Percentiles rank a stretch among this genome's conserved stretches.
Evolutionary conservation across 2,113 vertebrate genomes (phyloP).

Genomic region (Oostethus manadensis): DNA sequence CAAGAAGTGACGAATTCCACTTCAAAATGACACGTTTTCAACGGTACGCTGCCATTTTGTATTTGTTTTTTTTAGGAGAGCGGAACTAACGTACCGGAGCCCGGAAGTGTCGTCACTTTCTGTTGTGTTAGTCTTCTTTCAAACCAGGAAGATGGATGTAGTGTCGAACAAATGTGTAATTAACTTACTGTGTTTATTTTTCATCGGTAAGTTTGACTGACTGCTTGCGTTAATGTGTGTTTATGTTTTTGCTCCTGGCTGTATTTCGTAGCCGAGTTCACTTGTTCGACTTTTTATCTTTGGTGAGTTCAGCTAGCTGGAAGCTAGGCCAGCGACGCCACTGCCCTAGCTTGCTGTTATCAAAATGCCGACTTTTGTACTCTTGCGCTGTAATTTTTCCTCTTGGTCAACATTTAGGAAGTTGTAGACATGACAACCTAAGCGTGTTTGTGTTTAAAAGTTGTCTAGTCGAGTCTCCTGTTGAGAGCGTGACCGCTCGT

Average conservation of each 20-base stretch:
- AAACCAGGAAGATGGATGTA: conserved; percentile 73
- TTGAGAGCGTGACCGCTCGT: conserved; percentile 58
- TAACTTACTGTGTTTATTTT: conserved; percentile 45
- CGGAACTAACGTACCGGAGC: conserved; percentile 42
- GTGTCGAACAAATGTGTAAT: conserved; percentile 43
- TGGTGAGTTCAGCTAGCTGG: conserved; percentile 40
- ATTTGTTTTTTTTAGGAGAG: background rate
- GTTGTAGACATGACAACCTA: background rate
- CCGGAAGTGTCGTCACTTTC: conserved; percentile 57
- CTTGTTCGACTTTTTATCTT: conserved; percentile 37
- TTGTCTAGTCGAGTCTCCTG: background rate
- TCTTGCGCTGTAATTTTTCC: background rate
- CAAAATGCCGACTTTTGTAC: background rate
- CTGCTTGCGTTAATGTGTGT: background rate
- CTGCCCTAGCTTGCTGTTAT: conserved; percentile 9
- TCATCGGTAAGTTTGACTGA: conserved; percentile 53
- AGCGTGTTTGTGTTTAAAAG: background rate
- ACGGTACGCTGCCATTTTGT: no score
- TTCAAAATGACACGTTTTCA: no score
- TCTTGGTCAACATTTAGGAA: background rate
- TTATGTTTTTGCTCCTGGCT: rapidly evolving
- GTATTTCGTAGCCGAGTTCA: background rate
- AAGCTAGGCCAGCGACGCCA: conserved; percentile 43
- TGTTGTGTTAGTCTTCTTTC: conserved; percentile 52
- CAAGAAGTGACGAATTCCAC: no score